phyloP scores from a whole-genome alignment of 2,113 vertebrate genomes.

The Romanogobio albipinnatus region DNA sequence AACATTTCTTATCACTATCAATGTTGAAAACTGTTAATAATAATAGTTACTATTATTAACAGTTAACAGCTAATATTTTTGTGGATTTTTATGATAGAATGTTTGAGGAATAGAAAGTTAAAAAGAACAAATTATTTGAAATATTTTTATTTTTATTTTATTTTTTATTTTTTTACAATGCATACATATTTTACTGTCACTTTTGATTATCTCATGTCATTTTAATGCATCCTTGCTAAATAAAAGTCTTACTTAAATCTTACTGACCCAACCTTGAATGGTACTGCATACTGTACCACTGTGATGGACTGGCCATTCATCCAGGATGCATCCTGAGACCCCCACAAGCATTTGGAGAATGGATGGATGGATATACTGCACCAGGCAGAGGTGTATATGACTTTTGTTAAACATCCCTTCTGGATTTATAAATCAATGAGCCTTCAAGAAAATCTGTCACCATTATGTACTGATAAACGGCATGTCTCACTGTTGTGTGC shows the following conservation, averaged over 20 bases:
- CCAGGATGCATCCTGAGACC: background rate
- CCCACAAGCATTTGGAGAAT: background rate
- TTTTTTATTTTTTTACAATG: background rate
- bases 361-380: background rate
- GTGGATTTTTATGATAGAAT: background rate
- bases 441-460: background rate
- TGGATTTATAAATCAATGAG: constrained; percentile 11
- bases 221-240: background rate
- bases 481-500: background rate
- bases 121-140: background rate
- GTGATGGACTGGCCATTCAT: background rate
- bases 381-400: background rate
- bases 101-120: background rate
- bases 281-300: background rate
- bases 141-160: too few relatives aligned
- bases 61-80: background rate
- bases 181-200: background rate
- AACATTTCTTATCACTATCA: too few relatives aligned
- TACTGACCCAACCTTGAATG: background rate
- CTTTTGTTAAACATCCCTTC: background rate
- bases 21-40: too few relatives aligned
- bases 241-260: background rate
- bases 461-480: background rate
- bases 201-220: background rate
- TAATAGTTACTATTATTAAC: too few relatives aligned